phyloP scores from a whole-genome alignment of 2,797 vertebrate species.

The Gambelia wislizenii region DNA sequence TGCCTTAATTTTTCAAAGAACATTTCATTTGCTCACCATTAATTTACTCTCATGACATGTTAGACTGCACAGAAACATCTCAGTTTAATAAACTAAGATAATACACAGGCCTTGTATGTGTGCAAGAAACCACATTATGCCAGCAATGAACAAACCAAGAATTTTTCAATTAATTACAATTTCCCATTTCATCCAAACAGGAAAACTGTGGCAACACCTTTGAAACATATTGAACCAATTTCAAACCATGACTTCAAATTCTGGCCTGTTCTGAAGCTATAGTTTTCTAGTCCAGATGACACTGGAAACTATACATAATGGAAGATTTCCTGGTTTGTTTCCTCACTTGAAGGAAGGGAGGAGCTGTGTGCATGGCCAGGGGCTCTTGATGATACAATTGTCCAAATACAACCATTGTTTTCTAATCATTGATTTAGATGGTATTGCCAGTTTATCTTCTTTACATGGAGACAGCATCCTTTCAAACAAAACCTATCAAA shows the following conservation, averaged over 20 bases:
- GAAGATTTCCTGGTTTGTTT: background rate
- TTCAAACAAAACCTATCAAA: too few species aligned
- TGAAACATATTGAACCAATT: background rate
- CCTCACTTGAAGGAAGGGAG: background rate
- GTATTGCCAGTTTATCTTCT: background rate
- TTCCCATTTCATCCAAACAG: background rate
- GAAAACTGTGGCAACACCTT: background rate
- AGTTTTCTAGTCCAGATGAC: background rate
- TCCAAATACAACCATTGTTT: background rate
- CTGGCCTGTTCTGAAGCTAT: background rate
- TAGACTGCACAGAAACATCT: background rate
- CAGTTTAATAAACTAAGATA: background rate
- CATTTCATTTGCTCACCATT: too few species aligned
- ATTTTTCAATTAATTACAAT: background rate
- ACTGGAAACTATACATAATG: background rate
- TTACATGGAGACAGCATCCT: background rate
- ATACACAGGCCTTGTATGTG: background rate
- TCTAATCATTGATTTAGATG: background rate
- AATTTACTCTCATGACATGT: background rate
- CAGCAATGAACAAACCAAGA: background rate
- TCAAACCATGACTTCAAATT: background rate
- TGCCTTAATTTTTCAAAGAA: background rate
- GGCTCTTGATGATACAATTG: background rate
- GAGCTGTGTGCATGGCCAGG: background rate
- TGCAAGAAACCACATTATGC: background rate